These are phyloP conservation scores for Thymelicus acteon DNA, from an alignment of 2,888 invertebrate species.

Conservation along the genomic window DNA sequence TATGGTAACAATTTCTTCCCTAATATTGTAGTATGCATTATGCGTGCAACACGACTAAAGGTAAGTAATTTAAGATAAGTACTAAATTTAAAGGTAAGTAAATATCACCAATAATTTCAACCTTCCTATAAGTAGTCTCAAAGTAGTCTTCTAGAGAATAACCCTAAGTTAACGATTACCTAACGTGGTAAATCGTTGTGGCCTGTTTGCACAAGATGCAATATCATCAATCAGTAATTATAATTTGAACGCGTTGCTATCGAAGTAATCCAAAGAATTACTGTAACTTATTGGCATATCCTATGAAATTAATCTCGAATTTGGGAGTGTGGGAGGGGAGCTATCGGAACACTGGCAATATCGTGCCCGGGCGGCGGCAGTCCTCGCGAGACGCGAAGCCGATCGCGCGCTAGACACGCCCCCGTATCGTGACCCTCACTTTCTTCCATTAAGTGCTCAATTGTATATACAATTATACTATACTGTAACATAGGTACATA, in stretches of 20 bases:
- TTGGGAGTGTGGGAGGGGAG: conserved; percentile 43
- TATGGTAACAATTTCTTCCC: no score
- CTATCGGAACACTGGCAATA: conserved; percentile 60
- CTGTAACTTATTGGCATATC: no score
- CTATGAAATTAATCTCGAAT: background rate
- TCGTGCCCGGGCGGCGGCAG: conserved; percentile 78
- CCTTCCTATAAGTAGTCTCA: no score
- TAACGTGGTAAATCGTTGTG: background rate
- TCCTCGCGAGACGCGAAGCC: conserved; percentile 77
- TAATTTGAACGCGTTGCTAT: no score
- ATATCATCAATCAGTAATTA: no score
- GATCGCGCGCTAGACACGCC: conserved; percentile 56
- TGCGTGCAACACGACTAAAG: no score
- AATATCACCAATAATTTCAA: background rate
- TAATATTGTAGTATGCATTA: no score
- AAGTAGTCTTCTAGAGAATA: no score
- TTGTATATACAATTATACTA: conserved; percentile 3
- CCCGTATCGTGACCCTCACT: conserved; percentile 46
- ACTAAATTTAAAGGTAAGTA: no score
- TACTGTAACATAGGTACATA: conserved; percentile 16
- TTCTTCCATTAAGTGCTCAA: conserved; percentile 45
- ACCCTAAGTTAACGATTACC: no score
- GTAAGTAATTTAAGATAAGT: no score
- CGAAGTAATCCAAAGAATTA: no score
- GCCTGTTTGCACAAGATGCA: background rate